Evolutionary conservation across 2,113 vertebrate species (phyloP).

Genomic region (Recurvirostra avosetta): DNA sequence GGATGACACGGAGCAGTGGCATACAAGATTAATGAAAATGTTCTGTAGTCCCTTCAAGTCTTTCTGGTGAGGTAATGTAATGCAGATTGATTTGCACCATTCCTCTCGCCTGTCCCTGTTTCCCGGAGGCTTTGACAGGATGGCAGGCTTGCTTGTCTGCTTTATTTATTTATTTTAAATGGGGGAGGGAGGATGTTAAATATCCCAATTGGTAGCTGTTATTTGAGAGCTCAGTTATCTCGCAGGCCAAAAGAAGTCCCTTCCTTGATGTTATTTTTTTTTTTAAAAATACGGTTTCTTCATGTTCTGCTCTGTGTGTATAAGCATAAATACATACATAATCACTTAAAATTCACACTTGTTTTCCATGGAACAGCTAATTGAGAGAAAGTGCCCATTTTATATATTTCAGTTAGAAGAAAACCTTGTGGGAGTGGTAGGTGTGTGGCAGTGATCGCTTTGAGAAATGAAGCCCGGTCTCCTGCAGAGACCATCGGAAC

Average conservation of each 20-base stretch:
- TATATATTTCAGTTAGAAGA: neutral
- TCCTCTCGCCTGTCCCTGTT: neutral
- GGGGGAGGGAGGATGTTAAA: neutral
- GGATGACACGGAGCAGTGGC: neutral
- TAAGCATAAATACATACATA: neutral
- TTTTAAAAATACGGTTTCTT: neutral
- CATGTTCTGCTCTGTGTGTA: neutral
- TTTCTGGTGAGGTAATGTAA: constrained; percentile 22
- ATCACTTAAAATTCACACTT: neutral
- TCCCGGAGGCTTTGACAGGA: neutral
- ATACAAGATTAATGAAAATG: constrained; percentile 25
- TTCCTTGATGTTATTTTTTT: neutral
- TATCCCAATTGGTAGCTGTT: neutral
- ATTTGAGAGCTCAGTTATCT: neutral
- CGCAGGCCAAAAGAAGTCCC: neutral
- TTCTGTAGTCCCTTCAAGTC: constrained; percentile 2
- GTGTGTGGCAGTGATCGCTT: neutral
- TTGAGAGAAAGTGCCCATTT: neutral
- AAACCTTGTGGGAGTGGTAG: neutral
- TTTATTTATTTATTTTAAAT: constrained; percentile 22
- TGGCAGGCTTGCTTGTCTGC: neutral
- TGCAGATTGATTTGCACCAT: constrained; percentile 37
- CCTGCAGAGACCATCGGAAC: neutral
- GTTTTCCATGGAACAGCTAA: neutral
- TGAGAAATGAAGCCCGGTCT: neutral